Base-by-base conservation (phyloP, 2,888 invertebrate genomes). In the Pyrochroa serraticornis region DNA sequence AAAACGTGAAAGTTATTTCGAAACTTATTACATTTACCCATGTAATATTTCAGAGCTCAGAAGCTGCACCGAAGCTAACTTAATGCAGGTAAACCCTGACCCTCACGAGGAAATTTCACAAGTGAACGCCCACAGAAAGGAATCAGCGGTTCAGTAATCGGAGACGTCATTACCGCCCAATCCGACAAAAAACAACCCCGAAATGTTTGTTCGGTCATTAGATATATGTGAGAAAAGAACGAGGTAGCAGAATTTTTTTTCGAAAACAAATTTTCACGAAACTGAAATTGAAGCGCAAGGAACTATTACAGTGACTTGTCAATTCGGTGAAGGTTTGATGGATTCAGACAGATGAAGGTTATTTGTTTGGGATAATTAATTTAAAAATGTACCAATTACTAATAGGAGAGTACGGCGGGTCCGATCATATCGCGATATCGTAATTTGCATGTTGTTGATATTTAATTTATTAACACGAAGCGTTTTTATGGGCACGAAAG, bases 21-120 rank as follows among this genome's bases (percentile, higher is more conserved):
- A 22, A 22, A 5, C n/a, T n/a, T n/a, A n/a, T n/a, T 47, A n/a
- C 9, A 36, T 37, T 37, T 14, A 34, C 6, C 10, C 9, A 36
- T 30, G 31, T 30, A 22, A 22, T 22, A 22, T 22, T 22, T 22
- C 22, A 3, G 22, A 22, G 22, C 22, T 2, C 58, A 64, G 59
- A 58, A 62, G 54, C 58, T 56, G 35, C 58, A 50, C 41, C 45
- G 50, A 47, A 51, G 51, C 51, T 53, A 53, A 57, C 52, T 52
- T 58, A 59, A 65, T 57, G 60, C 71, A 73, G 73, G 72, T 72
- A 71, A 69, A 67, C 59, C 67, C 71, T 70, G 71, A 72, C 72
- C 69, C 72, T 70, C 73, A 72, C 71, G 68, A 67, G 67, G 70
- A 71, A 75, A 74, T 75, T 75, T 75, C 69, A 75, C 73, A 71